phyloP scores from a whole-genome alignment of 2,113 vertebrate genomes.

The Nycticryphes semicollaris region DNA sequence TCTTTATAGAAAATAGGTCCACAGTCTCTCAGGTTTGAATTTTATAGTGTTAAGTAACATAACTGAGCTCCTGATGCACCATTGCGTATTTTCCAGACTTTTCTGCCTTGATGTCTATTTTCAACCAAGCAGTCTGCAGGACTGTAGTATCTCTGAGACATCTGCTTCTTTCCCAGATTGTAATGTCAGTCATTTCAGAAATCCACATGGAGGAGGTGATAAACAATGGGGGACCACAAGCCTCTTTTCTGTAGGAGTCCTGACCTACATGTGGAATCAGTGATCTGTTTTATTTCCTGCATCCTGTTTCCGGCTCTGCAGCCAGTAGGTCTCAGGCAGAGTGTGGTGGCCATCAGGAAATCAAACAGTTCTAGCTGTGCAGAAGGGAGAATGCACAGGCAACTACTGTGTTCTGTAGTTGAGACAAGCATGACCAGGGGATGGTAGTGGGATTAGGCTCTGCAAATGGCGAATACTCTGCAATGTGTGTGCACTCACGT shows the following conservation, averaged over 20 bases:
- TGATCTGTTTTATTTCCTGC: not conserved
- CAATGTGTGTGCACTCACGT: not conserved
- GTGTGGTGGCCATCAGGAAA: not conserved
- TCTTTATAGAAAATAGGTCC: not conserved
- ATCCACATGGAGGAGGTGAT: not conserved
- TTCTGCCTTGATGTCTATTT: not conserved
- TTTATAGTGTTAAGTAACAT: not conserved
- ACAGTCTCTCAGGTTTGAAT: not conserved
- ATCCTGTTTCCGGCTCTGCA: not conserved
- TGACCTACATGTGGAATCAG: not conserved
- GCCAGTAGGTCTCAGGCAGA: not conserved
- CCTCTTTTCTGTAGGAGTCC: not conserved
- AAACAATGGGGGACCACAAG: not conserved
- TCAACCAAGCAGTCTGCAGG: not conserved
- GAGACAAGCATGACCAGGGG: not conserved
- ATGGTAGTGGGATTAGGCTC: rapidly evolving
- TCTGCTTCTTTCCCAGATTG: not conserved
- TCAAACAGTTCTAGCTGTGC: not conserved
- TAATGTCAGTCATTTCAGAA: not conserved
- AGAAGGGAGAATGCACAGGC: not conserved
- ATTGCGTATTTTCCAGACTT: not conserved
- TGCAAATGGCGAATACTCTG: not conserved
- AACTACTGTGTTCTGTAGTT: not conserved
- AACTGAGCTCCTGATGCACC: not conserved
- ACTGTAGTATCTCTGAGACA: not conserved